Percentiles rank a stretch among this genome's conserved stretches.
Evolutionary conservation across 2,113 vertebrate species (phyloP).

Genomic region (Ahaetulla prasina): DNA sequence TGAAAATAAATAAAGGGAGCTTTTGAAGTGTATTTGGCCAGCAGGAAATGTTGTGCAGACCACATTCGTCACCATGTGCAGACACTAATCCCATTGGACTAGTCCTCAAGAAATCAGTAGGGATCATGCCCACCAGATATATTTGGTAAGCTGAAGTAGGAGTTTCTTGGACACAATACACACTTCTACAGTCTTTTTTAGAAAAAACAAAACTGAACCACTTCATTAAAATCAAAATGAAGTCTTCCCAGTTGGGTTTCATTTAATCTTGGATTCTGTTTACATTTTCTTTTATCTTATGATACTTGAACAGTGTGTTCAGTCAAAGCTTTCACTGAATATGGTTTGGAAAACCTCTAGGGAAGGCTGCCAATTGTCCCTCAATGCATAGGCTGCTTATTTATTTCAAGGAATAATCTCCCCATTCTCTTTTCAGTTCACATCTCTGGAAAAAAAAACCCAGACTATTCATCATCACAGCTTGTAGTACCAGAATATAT

Average conservation of each 20-base stretch:
- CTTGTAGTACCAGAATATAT: constrained; percentile 12
- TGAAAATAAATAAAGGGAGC: neutral
- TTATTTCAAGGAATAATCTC: constrained; percentile 16
- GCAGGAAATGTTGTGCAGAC: neutral
- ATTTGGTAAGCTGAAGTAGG: neutral
- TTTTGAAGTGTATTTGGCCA: constrained; percentile 5
- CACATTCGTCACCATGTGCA: neutral
- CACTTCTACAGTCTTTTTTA: constrained; percentile 11
- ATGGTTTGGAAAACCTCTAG: constrained; percentile 21
- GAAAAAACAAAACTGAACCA: neutral
- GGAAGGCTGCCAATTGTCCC: constrained; percentile 16
- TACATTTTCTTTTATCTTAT: constrained; percentile 15
- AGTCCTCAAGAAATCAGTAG: neutral
- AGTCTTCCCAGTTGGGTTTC: neutral
- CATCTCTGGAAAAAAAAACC: neutral
- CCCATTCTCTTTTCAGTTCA: neutral
- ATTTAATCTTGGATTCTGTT: constrained; percentile 32
- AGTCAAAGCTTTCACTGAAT: constrained; percentile 25
- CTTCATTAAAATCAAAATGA: constrained; percentile 36
- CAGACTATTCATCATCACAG: constrained; percentile 18
- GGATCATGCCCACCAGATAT: neutral
- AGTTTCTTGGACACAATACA: constrained; percentile 2
- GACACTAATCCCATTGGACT: constrained; percentile 5
- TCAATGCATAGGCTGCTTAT: constrained; percentile 22
- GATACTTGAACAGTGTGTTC: constrained; percentile 29